Percentiles rank a stretch among this genome's conserved stretches.
Conservation (phyloP, 2,888 invertebrate genomes). For the Myopa tessellatipennis region DNA sequence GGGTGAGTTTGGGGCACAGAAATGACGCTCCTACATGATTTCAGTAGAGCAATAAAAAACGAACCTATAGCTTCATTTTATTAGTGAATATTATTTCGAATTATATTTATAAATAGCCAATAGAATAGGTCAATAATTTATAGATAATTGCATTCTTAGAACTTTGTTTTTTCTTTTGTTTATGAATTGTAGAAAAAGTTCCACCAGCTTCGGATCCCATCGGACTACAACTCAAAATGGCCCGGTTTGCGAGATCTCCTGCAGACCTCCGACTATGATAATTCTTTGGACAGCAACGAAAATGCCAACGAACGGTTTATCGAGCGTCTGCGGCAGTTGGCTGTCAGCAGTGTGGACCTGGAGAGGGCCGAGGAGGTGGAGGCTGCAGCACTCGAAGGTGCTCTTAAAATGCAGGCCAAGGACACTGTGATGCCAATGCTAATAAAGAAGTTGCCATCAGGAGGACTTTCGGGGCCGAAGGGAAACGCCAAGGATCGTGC, state of each 20-base stretch:
- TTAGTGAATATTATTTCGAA: too few species aligned
- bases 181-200: constrained; percentile 51
- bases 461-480: constrained; percentile 31
- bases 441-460: constrained; percentile 51
- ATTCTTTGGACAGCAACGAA: constrained; percentile 37
- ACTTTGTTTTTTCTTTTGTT: constrained; percentile 6
- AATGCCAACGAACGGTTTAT: constrained; percentile 49
- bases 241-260: constrained; percentile 59
- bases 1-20: constrained; percentile 42
- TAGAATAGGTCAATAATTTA: too few species aligned
- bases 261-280: constrained; percentile 58
- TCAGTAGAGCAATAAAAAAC: too few species aligned
- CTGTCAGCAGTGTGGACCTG: constrained; percentile 40
- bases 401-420: not conserved
- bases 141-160: too few species aligned
- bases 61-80: too few species aligned
- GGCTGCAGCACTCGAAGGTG: not conserved
- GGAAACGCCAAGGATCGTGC: constrained; percentile 57
- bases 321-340: constrained; percentile 54
- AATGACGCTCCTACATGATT: too few species aligned
- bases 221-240: constrained; percentile 59
- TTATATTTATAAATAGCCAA: too few species aligned
- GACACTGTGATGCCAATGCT: constrained; percentile 49
- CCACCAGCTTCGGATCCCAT: constrained; percentile 52
- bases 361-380: constrained; percentile 46